Evolutionary conservation across 2,888 invertebrate species (phyloP).

Genomic region (Cephus nigrinus): DNA sequence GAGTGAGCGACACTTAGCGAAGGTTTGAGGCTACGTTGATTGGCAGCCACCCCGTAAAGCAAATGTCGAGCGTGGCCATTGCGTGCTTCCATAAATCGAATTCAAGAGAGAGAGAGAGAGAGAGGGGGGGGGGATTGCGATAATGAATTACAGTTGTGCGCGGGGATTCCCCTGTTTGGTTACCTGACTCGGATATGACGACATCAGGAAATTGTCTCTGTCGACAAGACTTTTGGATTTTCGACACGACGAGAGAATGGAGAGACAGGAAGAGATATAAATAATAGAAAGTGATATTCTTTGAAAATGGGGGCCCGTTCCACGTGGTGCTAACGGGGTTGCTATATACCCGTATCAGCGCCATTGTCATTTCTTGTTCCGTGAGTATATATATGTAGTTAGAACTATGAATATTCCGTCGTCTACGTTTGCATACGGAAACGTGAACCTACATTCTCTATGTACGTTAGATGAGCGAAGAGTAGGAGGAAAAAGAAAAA

Average conservation of each 20-base stretch:
- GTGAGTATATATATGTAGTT: neutral
- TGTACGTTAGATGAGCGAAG: constrained; percentile 41
- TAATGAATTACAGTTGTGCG: neutral
- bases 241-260: neutral
- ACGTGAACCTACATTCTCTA: constrained; percentile 11
- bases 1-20: neutral
- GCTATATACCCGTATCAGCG: neutral
- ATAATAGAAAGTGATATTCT: neutral
- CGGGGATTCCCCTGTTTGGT: neutral
- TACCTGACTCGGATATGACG: neutral
- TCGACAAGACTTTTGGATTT: neutral
- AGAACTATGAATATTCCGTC: neutral
- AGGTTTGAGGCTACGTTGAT: neutral
- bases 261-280: neutral
- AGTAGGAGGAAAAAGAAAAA: constrained; percentile 15
- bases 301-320: neutral
- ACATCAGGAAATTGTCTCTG: neutral
- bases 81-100: neutral
- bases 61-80: constrained; percentile 24
- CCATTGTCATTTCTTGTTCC: neutral
- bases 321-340: constrained; percentile 42
- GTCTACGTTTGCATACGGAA: neutral
- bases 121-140: neutral
- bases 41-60: constrained; percentile 8
- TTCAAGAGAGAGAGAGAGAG: neutral